phyloP scores from a whole-genome alignment of 1,140 invertebrate species.

The Micrasema minimum region DNA sequence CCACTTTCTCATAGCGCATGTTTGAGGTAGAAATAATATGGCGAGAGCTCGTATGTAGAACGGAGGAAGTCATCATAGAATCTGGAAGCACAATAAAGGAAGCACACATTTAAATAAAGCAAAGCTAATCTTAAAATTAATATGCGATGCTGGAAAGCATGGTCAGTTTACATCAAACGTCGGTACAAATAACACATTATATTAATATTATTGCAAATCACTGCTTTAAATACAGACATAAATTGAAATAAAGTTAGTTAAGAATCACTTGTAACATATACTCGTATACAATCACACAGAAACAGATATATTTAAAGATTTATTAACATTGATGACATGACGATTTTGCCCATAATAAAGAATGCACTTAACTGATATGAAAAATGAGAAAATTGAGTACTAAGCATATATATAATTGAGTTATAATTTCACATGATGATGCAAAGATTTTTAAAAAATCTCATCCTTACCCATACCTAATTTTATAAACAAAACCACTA shows the following conservation, averaged over 20 bases:
- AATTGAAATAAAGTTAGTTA: constrained; percentile 10
- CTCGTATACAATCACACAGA: constrained; percentile 2
- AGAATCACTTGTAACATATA: neutral
- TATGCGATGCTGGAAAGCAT: constrained; percentile 27
- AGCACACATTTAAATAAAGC: constrained; percentile 50
- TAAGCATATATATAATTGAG: no score
- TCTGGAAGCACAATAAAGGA: constrained; percentile 47
- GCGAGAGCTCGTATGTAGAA: constrained; percentile 36
- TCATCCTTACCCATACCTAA: no score
- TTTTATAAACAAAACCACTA: no score
- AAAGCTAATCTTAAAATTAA: constrained; percentile 46
- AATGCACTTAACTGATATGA: no score
- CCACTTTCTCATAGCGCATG: constrained; percentile 43
- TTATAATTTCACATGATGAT: no score
- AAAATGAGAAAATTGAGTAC: no score
- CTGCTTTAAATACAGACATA: constrained; percentile 4
- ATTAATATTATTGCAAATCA: constrained; percentile 11
- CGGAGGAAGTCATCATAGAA: constrained; percentile 39
- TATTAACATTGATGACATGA: no score
- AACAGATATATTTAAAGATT: no score
- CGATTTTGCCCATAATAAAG: no score
- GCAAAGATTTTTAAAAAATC: no score
- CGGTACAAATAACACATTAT: no score
- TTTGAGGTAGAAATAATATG: constrained; percentile 46
- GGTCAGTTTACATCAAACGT: constrained; percentile 4